Evolutionary conservation across 2,888 invertebrate genomes (phyloP), one percentile per base, ranked within the genome.

Genomic region (Omphaloscelis lunosa): DNA sequence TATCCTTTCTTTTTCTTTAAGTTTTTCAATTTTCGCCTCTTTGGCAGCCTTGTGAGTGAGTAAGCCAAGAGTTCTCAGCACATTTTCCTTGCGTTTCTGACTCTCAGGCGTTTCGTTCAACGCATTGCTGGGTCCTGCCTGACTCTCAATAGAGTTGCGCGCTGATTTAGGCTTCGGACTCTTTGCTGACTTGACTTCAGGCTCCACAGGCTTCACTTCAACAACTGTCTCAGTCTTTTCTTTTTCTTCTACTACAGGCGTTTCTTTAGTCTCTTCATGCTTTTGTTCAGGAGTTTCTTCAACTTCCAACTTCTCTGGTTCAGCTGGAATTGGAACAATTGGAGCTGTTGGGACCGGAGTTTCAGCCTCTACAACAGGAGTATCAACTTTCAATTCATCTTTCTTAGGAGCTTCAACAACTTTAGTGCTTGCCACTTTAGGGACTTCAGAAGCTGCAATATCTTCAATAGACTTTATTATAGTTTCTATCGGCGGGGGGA

Each of bases 11-110:
- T 96, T 97, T 71, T 97, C 96, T 80, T 97, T 97, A 29, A 96
- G 92, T 75, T 97, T 97, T 77, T 97, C 97, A 63, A 97, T 97
- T 87, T 97, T 97, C 4, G 97, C 97, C 89, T 98, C 97, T 83
- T 98, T 98, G 0, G 98, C 98, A 12, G 98, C 98, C 89, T 98
- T 97, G 88, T 98, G 97, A 0, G 98, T 98, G 53, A 98, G 97
- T 66, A 98, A 92, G 0, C 98, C 98, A 53, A 98, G 94, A 12
- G 98, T 97, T 89, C 98, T 97, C 4, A 98, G 93, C 65, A 98
- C 98, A 69, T 97, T 97, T 88, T 98, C 98, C 90, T 98, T 98
- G 62, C 97, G 97, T 66, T 97, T 97, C 77, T 97, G 97, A 79
- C 97, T 97, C 84, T 98, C 98, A 0, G 98, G 97, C 0, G 97